These are phyloP conservation scores for Chaetodon trifascialis DNA, from an alignment of 2,113 vertebrate genomes.

Conservation along the genomic window DNA sequence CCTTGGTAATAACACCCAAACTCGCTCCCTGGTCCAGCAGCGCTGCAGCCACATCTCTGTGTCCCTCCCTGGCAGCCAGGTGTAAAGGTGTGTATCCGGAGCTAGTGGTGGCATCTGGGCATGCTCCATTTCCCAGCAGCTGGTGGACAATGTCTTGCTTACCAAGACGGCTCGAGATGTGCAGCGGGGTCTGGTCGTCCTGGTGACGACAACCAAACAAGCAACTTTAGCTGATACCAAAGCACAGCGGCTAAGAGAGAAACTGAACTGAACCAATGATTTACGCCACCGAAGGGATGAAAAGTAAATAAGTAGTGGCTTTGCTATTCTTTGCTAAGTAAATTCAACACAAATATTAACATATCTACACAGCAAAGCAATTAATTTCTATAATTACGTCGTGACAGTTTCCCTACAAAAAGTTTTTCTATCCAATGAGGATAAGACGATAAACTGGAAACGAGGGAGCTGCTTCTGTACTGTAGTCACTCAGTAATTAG, in stretches of 20 bases:
- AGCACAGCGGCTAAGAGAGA: too few species aligned
- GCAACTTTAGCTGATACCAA: too few species aligned
- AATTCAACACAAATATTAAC: neutral
- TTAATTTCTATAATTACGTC: neutral
- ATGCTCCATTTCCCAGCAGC: slow-evolving; percentile 91
- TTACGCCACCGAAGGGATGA: neutral
- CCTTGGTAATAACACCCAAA: slow-evolving; percentile 94
- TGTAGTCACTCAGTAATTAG: slow-evolving; percentile 10
- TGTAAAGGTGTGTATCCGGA: slow-evolving; percentile 96
- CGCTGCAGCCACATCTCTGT: slow-evolving; percentile 91
- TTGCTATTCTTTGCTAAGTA: neutral
- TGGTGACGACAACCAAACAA: slow-evolving; percentile 57
- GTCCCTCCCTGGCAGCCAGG: slow-evolving; percentile 93
- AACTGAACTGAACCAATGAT: neutral
- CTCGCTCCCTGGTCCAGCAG: slow-evolving; percentile 94
- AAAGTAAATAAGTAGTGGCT: neutral
- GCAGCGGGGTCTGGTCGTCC: slow-evolving; percentile 98
- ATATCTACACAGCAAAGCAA: neutral
- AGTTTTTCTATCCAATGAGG: neutral
- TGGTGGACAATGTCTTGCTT: slow-evolving; percentile 96
- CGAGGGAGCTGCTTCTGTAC: neutral
- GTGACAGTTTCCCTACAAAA: neutral
- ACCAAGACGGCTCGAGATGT: slow-evolving; percentile 94
- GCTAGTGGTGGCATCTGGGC: slow-evolving; percentile 91
- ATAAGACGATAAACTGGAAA: neutral